Evolutionary conservation across 2,113 vertebrate species (phyloP).

Genomic region (Microcebus ravelobensis): DNA sequence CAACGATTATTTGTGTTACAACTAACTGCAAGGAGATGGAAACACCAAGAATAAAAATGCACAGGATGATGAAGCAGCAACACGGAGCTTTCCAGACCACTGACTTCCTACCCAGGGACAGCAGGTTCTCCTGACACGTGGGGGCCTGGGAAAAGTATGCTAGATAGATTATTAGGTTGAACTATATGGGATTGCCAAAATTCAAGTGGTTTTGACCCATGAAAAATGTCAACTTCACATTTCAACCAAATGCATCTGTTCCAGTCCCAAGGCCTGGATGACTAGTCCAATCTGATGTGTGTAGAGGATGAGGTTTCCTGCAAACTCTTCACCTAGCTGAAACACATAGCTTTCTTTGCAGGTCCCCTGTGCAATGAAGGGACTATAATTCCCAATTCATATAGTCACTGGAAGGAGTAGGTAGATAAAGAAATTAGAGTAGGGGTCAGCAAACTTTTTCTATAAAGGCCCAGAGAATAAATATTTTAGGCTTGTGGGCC

Average conservation of each 20-base stretch:
- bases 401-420: neutral
- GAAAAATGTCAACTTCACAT: neutral
- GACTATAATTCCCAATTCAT: neutral
- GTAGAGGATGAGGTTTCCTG: neutral
- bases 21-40: neutral
- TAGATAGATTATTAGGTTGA: neutral
- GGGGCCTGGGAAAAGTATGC: neutral
- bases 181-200: neutral
- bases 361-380: neutral
- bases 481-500: neutral
- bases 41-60: neutral
- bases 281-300: neutral
- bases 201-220: neutral
- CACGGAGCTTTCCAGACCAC: neutral
- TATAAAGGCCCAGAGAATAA: neutral
- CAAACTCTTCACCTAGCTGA: neutral
- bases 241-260: neutral
- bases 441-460: neutral
- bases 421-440: neutral
- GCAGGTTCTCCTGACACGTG: neutral
- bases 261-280: too few species aligned
- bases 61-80: neutral
- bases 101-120: fast-evolving
- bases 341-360: neutral
- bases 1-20: neutral